Evolutionary conservation across 2,797 vertebrate genomes (phyloP).

Genomic region (Poeciliopsis infans): DNA sequence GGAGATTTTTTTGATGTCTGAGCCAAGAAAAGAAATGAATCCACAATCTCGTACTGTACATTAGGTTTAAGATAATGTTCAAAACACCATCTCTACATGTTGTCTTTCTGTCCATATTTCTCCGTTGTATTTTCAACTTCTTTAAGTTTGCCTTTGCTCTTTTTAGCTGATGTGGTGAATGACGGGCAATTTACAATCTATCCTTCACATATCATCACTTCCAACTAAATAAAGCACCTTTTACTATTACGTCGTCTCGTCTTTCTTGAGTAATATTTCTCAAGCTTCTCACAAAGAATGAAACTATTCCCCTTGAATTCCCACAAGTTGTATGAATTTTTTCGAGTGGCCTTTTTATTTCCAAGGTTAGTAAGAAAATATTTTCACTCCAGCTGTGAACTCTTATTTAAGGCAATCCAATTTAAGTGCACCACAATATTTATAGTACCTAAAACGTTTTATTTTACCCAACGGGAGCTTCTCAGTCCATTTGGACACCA

Average conservation of each 20-base stretch:
- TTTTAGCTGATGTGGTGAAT: neutral
- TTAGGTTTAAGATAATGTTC: neutral
- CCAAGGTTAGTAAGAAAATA: neutral
- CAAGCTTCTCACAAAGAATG: neutral
- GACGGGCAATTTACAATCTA: neutral
- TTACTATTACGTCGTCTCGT: neutral
- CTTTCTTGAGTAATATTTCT: neutral
- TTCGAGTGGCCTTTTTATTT: neutral
- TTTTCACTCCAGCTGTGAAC: neutral
- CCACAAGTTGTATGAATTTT: neutral
- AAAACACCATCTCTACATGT: neutral
- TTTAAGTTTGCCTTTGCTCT: neutral
- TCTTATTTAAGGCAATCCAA: neutral
- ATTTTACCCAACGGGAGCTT: too few species aligned
- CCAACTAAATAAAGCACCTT: neutral
- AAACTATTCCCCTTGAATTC: neutral
- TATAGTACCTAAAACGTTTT: too few species aligned
- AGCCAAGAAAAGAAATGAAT: conserved; percentile 2
- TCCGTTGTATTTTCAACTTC: neutral
- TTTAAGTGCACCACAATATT: neutral
- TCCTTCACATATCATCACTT: neutral
- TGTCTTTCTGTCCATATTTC: neutral
- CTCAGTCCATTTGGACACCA: too few species aligned
- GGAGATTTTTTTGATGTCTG: neutral
- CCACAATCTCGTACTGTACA: neutral